Base-by-base conservation (phyloP, 1,140 invertebrate species). In the Dendroctonus valens region DNA sequence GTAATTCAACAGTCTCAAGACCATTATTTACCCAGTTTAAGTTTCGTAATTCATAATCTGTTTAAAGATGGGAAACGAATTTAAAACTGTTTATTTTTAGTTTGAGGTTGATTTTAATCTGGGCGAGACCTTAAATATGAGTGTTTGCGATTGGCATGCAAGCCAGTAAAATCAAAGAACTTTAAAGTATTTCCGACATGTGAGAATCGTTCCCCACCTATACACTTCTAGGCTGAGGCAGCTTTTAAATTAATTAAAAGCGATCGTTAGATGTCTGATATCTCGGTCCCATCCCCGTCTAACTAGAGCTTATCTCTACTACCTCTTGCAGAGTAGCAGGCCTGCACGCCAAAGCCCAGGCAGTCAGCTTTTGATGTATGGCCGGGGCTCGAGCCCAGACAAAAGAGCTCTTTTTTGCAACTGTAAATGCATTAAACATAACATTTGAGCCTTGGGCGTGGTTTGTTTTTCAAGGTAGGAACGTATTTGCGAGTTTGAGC, bases 371-470 rank as follows among this genome's bases (percentile, higher is more conserved):
- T 67, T 70, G 69, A 70, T 70, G 59, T 70, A 70, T 70, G 59
- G 66, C 65, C 61, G 57, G 57, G 54, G 54, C 59, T 61, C 50
- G 46, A 63, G 69, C 64, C 67, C 69, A 73, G 72, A 73, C 72
- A 72, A 73, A 72, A 73, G 72, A 58, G 57, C 49, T 12, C 49
- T 72, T 71, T 73, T 73, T 73, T 73, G 68, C 68, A 60, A 63
- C 61, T 68, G 70, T 70, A 72, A 72, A 73, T 73, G 69, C 72
- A 74, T 74, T 74, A 74, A 74, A 74, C 72, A 72, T 74, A 68
- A 72, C 70, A 68, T 69, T 64, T 65, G 64, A 65, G 66, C 65
- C 26, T 54, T 52, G 50, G 72, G 72, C 71, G 72, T 68, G 48
- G 72, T 54, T 52, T 15, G 54, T 53, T 61, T 58, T 63, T 58